Evolutionary conservation across 2,797 vertebrate species (phyloP).

Genomic region (Darevskia mixta): DNA sequence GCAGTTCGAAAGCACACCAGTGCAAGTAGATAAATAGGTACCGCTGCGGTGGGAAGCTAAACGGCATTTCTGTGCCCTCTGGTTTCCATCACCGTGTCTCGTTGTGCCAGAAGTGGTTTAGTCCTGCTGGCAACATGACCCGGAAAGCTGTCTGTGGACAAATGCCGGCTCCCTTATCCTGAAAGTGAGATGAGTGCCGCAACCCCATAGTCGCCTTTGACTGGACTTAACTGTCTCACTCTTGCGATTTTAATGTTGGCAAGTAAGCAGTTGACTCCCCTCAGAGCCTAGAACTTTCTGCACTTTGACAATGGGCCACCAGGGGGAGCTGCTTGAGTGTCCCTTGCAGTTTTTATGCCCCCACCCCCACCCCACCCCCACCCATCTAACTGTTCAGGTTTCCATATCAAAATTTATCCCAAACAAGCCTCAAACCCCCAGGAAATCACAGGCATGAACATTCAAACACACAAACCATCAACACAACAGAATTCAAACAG

Average conservation of each 20-base stretch:
- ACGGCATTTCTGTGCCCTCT: too few relatives aligned
- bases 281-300: constrained; percentile 5
- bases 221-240: not conserved
- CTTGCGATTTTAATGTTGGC: not conserved
- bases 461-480: not conserved
- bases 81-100: too few relatives aligned
- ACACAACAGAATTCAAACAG: not conserved
- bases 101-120: too few relatives aligned
- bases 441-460: not conserved
- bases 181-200: too few relatives aligned
- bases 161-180: rapidly evolving
- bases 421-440: not conserved
- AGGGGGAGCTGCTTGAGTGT: constrained; percentile 17
- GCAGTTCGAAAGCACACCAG: too few relatives aligned
- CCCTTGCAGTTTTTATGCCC: not conserved
- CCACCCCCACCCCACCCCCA: not conserved
- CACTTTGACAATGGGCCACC: not conserved
- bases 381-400: not conserved
- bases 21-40: too few relatives aligned
- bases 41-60: too few relatives aligned
- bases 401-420: not conserved
- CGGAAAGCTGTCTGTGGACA: too few relatives aligned
- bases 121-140: too few relatives aligned
- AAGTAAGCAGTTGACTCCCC: not conserved
- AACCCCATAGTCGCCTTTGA: too few relatives aligned